A percentile compares a stretch with the other conserved stretches of the same genome.
phyloP scores from a whole-genome alignment of 2,888 invertebrate genomes.

The Malthinus seriepunctatus region DNA sequence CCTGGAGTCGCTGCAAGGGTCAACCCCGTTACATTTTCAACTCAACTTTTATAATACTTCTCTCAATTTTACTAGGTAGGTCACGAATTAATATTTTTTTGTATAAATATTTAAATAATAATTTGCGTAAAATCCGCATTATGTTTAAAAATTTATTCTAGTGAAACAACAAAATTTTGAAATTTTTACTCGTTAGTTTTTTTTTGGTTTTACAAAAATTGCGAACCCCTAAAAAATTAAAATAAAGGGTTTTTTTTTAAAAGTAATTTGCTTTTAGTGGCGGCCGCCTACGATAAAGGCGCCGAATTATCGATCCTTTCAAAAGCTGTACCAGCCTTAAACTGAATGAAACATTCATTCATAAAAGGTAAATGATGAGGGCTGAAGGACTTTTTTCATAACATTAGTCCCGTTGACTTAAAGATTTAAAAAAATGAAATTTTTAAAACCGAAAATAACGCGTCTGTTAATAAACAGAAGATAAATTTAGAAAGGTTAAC shows the following conservation, averaged over 20 bases:
- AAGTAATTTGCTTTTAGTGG: conserved; percentile 12
- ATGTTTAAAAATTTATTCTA: no score
- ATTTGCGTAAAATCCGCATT: no score
- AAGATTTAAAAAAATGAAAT: no score
- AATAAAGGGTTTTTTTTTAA: background rate
- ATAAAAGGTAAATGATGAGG: conserved; percentile 21
- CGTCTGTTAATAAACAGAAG: background rate
- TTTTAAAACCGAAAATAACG: conserved; percentile 2
- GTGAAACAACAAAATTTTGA: no score
- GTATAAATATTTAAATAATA: no score
- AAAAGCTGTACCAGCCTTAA: conserved; percentile 29
- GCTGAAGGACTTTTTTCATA: conserved; percentile 6
- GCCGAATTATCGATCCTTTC: conserved; percentile 27
- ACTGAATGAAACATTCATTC: conserved; percentile 42
- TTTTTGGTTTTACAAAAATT: background rate
- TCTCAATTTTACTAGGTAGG: conserved; percentile 18
- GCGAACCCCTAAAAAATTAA: background rate
- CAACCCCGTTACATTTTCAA: conserved; percentile 12
- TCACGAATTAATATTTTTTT: background rate
- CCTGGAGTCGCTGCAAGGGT: conserved; percentile 19
- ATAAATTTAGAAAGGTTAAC: conserved; percentile 15
- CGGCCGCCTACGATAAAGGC: conserved; percentile 28
- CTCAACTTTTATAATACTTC: conserved; percentile 4
- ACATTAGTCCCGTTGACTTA: background rate
- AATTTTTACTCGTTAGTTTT: no score